These are phyloP conservation scores for Pocillopora meandrina DNA, from an alignment of 92 coral and sea anemone genomes.

Conservation along the genomic window DNA sequence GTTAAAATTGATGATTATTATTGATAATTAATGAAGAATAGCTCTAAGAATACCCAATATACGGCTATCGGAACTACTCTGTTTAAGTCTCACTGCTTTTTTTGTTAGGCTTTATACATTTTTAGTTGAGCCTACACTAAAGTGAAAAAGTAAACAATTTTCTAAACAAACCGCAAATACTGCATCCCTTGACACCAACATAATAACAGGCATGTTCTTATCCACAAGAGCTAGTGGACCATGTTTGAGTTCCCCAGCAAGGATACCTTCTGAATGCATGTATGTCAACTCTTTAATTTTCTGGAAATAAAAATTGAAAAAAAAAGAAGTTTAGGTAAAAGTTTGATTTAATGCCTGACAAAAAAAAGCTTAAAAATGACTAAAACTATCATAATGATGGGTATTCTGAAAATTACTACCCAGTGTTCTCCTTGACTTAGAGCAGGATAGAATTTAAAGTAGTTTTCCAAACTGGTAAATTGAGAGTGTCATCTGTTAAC, in stretches of 20 bases:
- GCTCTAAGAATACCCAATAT: no score
- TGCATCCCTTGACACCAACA: conserved; percentile 87
- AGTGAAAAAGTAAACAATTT: neutral
- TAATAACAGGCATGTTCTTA: conserved; percentile 91
- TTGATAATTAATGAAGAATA: no score
- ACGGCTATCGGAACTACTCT: no score
- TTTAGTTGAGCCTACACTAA: no score
- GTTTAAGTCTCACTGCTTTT: no score
- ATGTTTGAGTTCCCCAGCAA: conserved; percentile 94
- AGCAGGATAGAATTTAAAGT: neutral
- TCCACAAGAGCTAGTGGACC: conserved; percentile 95
- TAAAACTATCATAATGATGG: no score
- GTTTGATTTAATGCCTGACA: neutral
- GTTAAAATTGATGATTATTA: no score
- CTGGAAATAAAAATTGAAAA: conserved; percentile 34
- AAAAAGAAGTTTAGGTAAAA: neutral
- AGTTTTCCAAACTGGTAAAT: no score
- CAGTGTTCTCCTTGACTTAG: no score
- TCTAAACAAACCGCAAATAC: conserved; percentile 69
- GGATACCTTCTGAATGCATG: conserved; percentile 98
- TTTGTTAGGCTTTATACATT: neutral
- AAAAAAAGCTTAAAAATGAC: no score
- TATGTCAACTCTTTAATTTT: conserved; percentile 98
- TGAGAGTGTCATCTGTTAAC: no score
- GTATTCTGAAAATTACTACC: no score